Percentiles rank a stretch among this genome's conserved stretches.
These are phyloP conservation scores for Ladona fulva DNA, from an alignment of 1,140 invertebrate species.

Conservation along the genomic window DNA sequence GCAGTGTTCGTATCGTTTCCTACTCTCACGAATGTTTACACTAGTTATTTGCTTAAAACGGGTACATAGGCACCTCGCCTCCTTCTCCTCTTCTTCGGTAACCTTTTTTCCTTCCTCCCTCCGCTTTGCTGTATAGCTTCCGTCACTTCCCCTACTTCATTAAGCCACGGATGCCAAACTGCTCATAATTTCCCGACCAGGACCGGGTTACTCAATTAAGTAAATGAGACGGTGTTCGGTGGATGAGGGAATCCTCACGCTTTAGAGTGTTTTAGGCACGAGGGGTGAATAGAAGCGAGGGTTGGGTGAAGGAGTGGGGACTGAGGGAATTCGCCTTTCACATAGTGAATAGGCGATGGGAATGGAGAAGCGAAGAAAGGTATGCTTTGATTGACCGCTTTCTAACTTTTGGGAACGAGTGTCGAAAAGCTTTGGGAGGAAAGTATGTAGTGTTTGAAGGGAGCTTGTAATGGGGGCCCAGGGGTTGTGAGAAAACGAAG, in stretches of 20 bases:
- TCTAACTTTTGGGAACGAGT: too few species aligned
- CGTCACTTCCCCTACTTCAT: neutral
- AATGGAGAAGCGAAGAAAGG: too few species aligned
- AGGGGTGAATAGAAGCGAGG: neutral
- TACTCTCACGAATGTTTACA: too few species aligned
- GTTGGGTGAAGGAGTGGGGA: neutral
- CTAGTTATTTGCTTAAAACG: neutral
- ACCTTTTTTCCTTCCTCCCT: neutral
- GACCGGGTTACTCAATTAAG: neutral
- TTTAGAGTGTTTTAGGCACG: neutral
- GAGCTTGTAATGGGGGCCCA: too few species aligned
- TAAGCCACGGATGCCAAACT: neutral
- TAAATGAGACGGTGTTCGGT: neutral
- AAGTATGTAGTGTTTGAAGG: too few species aligned
- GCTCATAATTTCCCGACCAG: neutral
- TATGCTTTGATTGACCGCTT: too few species aligned
- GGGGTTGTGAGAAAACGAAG: too few species aligned
- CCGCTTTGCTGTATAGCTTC: neutral
- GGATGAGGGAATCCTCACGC: neutral
- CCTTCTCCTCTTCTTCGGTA: neutral
- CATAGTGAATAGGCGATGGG: too few species aligned
- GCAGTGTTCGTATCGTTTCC: too few species aligned
- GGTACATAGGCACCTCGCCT: neutral
- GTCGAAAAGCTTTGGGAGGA: too few species aligned
- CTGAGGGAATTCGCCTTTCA: neutral